Evolutionary conservation across 1,140 invertebrate species (phyloP).

Genomic region (Bombus balteatus): DNA sequence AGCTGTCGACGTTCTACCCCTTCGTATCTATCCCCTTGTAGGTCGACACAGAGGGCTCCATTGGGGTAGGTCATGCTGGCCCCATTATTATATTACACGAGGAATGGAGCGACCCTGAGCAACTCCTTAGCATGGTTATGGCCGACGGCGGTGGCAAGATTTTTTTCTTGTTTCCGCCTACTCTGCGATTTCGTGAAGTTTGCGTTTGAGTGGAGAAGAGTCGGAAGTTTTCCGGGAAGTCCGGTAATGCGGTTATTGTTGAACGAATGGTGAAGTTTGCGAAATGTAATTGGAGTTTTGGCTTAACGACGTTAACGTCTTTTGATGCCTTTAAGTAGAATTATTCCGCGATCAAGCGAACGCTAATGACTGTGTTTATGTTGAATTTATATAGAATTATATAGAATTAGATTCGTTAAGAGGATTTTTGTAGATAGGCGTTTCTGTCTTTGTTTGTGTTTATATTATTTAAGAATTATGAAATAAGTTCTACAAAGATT

Average conservation of each 20-base stretch:
- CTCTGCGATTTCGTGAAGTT: background rate
- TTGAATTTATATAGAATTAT: background rate
- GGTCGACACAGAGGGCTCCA: conserved; percentile 44
- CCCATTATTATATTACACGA: conserved; percentile 67
- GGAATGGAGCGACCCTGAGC: conserved; percentile 24
- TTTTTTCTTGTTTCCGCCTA: background rate
- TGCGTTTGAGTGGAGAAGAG: background rate
- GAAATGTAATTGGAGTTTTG: background rate
- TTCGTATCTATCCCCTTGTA: conserved; percentile 21
- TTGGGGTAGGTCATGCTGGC: conserved; percentile 63
- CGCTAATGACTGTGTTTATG: background rate
- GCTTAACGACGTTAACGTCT: background rate
- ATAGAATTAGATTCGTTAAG: background rate
- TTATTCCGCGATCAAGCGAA: background rate
- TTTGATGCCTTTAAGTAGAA: background rate
- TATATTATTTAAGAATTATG: background rate
- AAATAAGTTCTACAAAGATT: too few relatives aligned
- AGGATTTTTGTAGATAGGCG: background rate
- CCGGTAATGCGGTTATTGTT: background rate
- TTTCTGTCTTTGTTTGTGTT: background rate
- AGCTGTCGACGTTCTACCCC: conserved; percentile 21
- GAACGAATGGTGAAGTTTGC: background rate
- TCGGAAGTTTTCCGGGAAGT: background rate
- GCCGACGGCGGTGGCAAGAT: background rate
- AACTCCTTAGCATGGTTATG: background rate